Percentiles rank a stretch among this genome's conserved stretches.
These are phyloP conservation scores for Galago senegalensis DNA, from an alignment of 2,797 vertebrate genomes.

Conservation along the genomic window DNA sequence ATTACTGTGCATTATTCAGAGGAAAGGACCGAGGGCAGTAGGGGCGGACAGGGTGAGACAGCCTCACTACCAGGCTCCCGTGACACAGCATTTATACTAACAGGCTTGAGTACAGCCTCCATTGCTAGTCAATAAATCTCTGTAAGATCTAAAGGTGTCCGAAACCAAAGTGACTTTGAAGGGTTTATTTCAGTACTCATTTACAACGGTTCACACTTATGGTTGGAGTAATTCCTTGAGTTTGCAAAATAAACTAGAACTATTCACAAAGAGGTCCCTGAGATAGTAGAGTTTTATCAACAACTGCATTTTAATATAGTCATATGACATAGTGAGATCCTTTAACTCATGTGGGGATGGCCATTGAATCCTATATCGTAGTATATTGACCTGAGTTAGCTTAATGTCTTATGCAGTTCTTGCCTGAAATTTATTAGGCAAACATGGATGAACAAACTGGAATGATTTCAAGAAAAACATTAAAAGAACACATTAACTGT, in stretches of 20 bases:
- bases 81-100: neutral
- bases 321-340: neutral
- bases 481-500: neutral
- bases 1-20: constrained; percentile 46
- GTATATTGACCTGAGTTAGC: neutral
- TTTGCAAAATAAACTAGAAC: constrained; percentile 39
- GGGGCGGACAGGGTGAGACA: neutral
- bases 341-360: neutral
- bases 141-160: constrained; percentile 24
- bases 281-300: neutral
- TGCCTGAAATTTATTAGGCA: neutral
- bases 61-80: neutral
- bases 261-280: neutral
- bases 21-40: neutral
- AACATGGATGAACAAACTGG: neutral
- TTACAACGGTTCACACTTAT: constrained; percentile 8
- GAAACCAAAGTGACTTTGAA: neutral
- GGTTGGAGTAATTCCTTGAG: neutral
- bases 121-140: neutral
- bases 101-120: neutral
- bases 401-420: neutral
- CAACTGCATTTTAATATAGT: neutral
- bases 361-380: neutral
- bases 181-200: neutral
- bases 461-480: constrained; percentile 34